Evolutionary conservation across 1,140 invertebrate species (phyloP).

Genomic region (Drosophila eugracilis): DNA sequence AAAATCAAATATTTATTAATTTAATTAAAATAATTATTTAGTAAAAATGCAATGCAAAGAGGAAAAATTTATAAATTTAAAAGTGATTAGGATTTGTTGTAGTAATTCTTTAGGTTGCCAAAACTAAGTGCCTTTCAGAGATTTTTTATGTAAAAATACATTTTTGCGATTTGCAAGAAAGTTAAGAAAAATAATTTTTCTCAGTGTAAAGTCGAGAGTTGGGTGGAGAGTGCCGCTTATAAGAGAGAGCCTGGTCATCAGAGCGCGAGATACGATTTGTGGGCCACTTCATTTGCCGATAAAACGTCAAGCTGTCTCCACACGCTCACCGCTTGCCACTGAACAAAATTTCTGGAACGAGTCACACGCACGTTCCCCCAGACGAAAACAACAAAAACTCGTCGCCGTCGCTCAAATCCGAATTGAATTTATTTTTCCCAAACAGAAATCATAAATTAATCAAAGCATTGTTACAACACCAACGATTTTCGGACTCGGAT

Average conservation of each 20-base stretch:
- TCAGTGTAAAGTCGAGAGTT: neutral
- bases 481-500: slow-evolving; percentile 21
- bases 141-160: too few relatives aligned
- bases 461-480: slow-evolving; percentile 50
- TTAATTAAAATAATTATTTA: neutral
- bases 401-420: slow-evolving; percentile 21
- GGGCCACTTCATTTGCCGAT: slow-evolving; percentile 74
- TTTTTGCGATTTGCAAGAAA: neutral
- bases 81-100: too few relatives aligned
- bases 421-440: slow-evolving; percentile 67
- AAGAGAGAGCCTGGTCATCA: slow-evolving; percentile 8
- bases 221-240: slow-evolving; percentile 18
- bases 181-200: neutral
- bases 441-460: slow-evolving; percentile 53
- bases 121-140: too few relatives aligned
- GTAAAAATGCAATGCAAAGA: too few relatives aligned
- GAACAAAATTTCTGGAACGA: slow-evolving; percentile 51
- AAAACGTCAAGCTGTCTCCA: slow-evolving; percentile 72
- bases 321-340: slow-evolving; percentile 45
- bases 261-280: slow-evolving; percentile 57
- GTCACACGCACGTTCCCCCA: slow-evolving; percentile 60
- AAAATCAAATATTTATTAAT: neutral
- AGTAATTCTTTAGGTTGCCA: too few relatives aligned
- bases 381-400: slow-evolving; percentile 10
- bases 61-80: too few relatives aligned